phyloP scores from a whole-genome alignment of 2,113 vertebrate species.

The Lampris megalopsis region DNA sequence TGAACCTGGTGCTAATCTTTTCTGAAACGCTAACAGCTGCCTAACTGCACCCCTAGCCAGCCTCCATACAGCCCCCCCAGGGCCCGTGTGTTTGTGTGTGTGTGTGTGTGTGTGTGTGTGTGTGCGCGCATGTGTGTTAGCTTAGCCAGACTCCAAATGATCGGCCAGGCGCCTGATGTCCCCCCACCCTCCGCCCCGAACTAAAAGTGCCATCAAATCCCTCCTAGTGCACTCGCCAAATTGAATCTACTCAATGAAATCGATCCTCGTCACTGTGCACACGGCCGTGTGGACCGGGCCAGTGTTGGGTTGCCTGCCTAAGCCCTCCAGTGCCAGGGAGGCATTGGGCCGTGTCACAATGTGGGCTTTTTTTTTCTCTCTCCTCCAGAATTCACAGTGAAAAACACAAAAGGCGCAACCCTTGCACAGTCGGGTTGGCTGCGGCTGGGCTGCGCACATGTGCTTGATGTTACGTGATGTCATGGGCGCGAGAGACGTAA shows the following conservation, averaged over 20 bases:
- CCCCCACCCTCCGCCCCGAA: slow-evolving; percentile 30
- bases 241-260: slow-evolving; percentile 66
- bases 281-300: slow-evolving; percentile 17
- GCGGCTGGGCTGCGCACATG: slow-evolving; percentile 6
- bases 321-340: slow-evolving; percentile 14
- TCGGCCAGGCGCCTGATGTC: slow-evolving; percentile 55
- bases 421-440: not conserved
- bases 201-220: slow-evolving; percentile 56
- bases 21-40: slow-evolving; percentile 82
- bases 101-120: slow-evolving; percentile 14
- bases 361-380: not conserved
- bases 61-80: slow-evolving; percentile 28
- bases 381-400: too few relatives aligned
- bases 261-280: slow-evolving; percentile 50
- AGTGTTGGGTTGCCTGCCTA: slow-evolving; percentile 56
- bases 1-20: slow-evolving; percentile 80
- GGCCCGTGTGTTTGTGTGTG: not conserved
- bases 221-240: slow-evolving; percentile 57
- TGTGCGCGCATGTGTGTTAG: slow-evolving; percentile 30
- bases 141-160: slow-evolving; percentile 49
- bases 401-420: not conserved
- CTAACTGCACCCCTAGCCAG: slow-evolving; percentile 64
- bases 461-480: not conserved
- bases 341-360: slow-evolving; percentile 19
- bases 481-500: not conserved